Evolutionary conservation across 2,888 invertebrate species (phyloP), one percentile per base, ranked within the genome.

Genomic region (Scrobipalpa costella): DNA sequence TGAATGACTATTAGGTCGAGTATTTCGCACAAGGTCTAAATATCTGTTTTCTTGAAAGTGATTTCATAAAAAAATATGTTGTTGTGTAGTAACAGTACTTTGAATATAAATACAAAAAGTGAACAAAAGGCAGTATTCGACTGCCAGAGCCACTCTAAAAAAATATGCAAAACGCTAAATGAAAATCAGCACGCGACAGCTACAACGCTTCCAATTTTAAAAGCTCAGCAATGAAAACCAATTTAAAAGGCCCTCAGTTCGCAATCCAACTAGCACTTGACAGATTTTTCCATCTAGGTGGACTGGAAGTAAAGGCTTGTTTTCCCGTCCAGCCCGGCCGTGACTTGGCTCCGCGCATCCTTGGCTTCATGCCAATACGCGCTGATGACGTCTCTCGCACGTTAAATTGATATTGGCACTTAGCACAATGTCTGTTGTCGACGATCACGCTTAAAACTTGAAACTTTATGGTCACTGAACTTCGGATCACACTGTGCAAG

Each of bases 381-480:
- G 73, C 76, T 84, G 84, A 84, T 85, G 85, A 85, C 80, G 77
- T 80, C 80, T 77, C 74, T 73, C 73, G 73, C 83, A 82, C 85
- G 79, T 81, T 82, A 83, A 87, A 87, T 86, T 86, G 84, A 85
- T 85, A 86, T 86, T 82, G 83, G 80, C 82, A 83, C 83, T 86
- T 83, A 83, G 79, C 72, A 73, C 76, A 71, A 72, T 72, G 73
- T 72, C 75, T 73, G 68, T 69, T 77, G 74, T 78, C 77, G 72
- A 72, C 73, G 77, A 78, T 76, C 74, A 76, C 74, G 75, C 59
- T 76, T 74, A 74, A 73, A 79, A 74, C 60, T 70, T 76, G 73
- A 67, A 73, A 71, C 71, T 77, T 65, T 78, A 73, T 68, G 66
- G 66, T 69, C 67, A 49, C 47, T 49, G 38, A 47, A 17, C 27